phyloP scores from a whole-genome alignment of 2,113 vertebrate species.

The Myotis lucifugus region DNA sequence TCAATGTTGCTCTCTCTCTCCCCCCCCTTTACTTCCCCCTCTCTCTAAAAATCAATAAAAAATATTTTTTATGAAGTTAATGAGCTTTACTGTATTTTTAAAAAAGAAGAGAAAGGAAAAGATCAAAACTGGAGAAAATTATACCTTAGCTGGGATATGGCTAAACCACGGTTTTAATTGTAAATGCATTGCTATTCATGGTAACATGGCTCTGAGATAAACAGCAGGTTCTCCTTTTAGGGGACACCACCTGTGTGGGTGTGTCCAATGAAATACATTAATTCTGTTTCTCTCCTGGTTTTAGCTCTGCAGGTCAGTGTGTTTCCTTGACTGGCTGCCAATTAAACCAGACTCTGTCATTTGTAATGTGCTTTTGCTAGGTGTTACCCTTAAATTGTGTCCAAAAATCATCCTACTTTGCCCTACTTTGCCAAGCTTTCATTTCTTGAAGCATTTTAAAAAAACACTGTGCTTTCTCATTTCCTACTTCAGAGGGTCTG shows the following conservation, averaged over 20 bases:
- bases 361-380: background rate
- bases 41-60: background rate
- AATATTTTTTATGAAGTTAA: background rate
- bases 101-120: background rate
- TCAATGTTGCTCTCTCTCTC: background rate
- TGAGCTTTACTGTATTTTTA: background rate
- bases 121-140: constrained; percentile 1
- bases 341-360: constrained; percentile 12
- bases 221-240: background rate
- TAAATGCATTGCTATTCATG: background rate
- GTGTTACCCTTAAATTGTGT: background rate
- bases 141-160: background rate
- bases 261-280: background rate
- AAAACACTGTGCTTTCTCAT: constrained; percentile 18
- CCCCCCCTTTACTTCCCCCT: too few relatives aligned
- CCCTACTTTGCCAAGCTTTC: background rate
- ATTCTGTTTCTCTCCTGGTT: background rate
- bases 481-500: background rate
- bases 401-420: constrained; percentile 39
- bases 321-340: background rate
- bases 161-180: background rate
- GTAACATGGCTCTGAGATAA: background rate
- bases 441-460: constrained; percentile 32
- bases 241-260: background rate
- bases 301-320: background rate